These are phyloP conservation scores for Nesoenas mayeri DNA, from an alignment of 2,113 vertebrate species.

Conservation along the genomic window DNA sequence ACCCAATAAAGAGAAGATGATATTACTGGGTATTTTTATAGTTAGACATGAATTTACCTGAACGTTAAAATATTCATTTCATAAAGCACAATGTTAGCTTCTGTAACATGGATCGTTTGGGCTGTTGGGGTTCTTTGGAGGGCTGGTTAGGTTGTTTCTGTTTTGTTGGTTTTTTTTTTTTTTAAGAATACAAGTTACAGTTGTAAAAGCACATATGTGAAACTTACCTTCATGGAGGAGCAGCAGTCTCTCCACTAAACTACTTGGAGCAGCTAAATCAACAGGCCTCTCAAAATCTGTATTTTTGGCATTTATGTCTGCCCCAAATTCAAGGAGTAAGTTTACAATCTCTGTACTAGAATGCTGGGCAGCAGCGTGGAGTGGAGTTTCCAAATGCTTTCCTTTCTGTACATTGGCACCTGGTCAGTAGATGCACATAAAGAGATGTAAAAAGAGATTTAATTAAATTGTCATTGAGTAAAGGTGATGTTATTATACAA, in stretches of 20 bases:
- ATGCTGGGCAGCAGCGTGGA: constrained; percentile 90
- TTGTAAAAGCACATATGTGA: not conserved
- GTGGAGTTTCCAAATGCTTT: constrained; percentile 86
- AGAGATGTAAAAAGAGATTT: not conserved
- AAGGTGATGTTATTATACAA: not conserved
- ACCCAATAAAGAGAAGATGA: not conserved
- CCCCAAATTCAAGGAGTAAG: constrained; percentile 92
- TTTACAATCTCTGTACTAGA: constrained; percentile 83
- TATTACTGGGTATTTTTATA: not conserved
- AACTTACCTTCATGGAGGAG: constrained; percentile 88
- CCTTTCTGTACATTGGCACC: constrained; percentile 94
- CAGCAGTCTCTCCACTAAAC: constrained; percentile 84
- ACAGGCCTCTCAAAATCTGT: constrained; percentile 85
- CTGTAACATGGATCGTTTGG: not conserved
- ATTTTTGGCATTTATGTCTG: constrained; percentile 90
- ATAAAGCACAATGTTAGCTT: not conserved
- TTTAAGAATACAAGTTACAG: not conserved
- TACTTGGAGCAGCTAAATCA: constrained; percentile 85
- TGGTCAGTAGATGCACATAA: constrained; percentile 17
- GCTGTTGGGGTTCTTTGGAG: not conserved
- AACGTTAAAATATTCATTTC: not conserved
- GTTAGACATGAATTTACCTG: not conserved
- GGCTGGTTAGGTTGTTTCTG: too few species aligned
- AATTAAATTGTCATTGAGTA: not conserved
- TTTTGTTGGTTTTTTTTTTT: not conserved